Conservation (phyloP, 2,113 vertebrate species). For the Trogon surrucura region DNA sequence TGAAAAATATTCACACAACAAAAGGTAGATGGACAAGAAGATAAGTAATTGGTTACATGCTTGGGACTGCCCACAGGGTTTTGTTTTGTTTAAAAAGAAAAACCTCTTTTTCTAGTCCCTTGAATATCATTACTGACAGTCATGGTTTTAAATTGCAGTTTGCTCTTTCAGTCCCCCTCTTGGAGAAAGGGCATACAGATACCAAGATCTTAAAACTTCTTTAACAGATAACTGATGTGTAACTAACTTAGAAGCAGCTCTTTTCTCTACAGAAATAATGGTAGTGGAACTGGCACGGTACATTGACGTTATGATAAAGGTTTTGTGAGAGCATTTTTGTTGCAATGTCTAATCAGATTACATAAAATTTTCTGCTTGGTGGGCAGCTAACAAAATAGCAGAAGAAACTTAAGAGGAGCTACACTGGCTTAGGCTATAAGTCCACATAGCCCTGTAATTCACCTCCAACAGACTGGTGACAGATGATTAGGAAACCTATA, state of each 20-base stretch:
- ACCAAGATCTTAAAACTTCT: slow-evolving; percentile 9
- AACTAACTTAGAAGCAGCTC: background rate
- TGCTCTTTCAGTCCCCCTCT: background rate
- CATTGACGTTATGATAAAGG: background rate
- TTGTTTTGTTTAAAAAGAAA: slow-evolving; percentile 64
- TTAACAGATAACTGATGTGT: background rate
- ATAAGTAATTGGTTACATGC: slow-evolving; percentile 55
- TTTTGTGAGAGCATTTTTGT: background rate
- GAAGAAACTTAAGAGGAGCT: background rate
- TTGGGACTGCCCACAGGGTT: slow-evolving; percentile 39
- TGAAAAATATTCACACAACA: slow-evolving; percentile 63
- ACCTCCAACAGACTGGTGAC: background rate
- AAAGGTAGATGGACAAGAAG: slow-evolving; percentile 47
- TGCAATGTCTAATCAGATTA: background rate
- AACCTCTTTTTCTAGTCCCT: background rate
- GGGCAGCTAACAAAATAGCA: background rate
- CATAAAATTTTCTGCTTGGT: background rate
- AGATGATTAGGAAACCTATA: background rate
- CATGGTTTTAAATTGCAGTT: slow-evolving; percentile 25
- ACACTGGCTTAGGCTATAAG: background rate
- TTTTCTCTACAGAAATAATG: background rate
- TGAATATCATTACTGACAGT: slow-evolving; percentile 43
- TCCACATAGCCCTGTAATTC: background rate
- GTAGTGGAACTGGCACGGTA: background rate
- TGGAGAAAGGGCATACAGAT: background rate